phyloP scores from a whole-genome alignment of 1,140 invertebrate species.

The silkworm (Bombyx mori) region ASM3026992v2 NC_085121.1:9846501-9847000 shows the following conservation, averaged over 20 bases:
- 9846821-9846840: too few relatives aligned
- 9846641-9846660: slow-evolving; percentile 76
- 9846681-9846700: slow-evolving; percentile 74
- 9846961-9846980: too few relatives aligned
- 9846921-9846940: too few relatives aligned
- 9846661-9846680: slow-evolving; percentile 81
- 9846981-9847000: too few relatives aligned
- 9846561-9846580: slow-evolving; percentile 61
- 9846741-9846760: slow-evolving; percentile 33
- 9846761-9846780: too few relatives aligned
- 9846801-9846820: too few relatives aligned
- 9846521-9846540: slow-evolving; percentile 1
- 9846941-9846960: too few relatives aligned
- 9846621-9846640: slow-evolving; percentile 33
- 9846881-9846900: too few relatives aligned
- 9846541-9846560: slow-evolving; percentile 51
- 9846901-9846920: too few relatives aligned
- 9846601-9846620: slow-evolving; percentile 45
- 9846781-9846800: too few relatives aligned
- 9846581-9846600: slow-evolving; percentile 55
- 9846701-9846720: slow-evolving; percentile 66
- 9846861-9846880: too few relatives aligned
- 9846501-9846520: not conserved
- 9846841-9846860: too few relatives aligned
- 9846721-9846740: slow-evolving; percentile 49